phyloP scores from a whole-genome alignment of 2,113 vertebrate genomes.

The Megatriorchis doriae region DNA sequence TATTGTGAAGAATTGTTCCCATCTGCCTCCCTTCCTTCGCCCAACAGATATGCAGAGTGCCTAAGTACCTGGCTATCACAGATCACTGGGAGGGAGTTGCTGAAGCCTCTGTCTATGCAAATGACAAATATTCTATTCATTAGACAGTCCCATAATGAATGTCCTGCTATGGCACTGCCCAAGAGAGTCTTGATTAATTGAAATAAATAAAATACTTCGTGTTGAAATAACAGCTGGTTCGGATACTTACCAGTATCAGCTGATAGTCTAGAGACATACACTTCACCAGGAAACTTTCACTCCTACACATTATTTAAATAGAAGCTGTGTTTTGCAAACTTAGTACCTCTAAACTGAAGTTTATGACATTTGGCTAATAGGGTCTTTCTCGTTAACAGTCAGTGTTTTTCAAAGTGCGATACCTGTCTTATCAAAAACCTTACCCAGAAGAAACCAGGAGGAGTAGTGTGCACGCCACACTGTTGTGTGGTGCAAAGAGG shows the following conservation, averaged over 20 bases:
- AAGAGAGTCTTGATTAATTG: neutral
- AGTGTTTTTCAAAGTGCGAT: neutral
- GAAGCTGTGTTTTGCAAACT: neutral
- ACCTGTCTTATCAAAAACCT: neutral
- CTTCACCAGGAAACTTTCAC: neutral
- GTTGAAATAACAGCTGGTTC: constrained; percentile 17
- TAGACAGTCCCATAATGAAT: neutral
- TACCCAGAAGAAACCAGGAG: neutral
- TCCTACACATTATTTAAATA: neutral
- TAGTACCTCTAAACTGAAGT: neutral
- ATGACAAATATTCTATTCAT: neutral
- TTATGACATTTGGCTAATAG: neutral
- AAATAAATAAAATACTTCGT: neutral
- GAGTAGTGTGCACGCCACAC: fast-evolving
- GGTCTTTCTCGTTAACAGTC: neutral
- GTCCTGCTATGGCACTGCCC: neutral
- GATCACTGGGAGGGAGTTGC: neutral
- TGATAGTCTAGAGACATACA: neutral
- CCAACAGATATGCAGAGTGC: neutral
- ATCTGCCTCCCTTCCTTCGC: neutral
- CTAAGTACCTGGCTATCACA: neutral
- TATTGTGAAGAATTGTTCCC: neutral
- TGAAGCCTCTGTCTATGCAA: neutral
- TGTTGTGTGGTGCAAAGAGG: neutral
- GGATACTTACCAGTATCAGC: neutral